Evolutionary conservation across 2,888 invertebrate genomes (phyloP), one percentile per base, ranked within the genome.

Genomic region (Barypeithes pellucidus): DNA sequence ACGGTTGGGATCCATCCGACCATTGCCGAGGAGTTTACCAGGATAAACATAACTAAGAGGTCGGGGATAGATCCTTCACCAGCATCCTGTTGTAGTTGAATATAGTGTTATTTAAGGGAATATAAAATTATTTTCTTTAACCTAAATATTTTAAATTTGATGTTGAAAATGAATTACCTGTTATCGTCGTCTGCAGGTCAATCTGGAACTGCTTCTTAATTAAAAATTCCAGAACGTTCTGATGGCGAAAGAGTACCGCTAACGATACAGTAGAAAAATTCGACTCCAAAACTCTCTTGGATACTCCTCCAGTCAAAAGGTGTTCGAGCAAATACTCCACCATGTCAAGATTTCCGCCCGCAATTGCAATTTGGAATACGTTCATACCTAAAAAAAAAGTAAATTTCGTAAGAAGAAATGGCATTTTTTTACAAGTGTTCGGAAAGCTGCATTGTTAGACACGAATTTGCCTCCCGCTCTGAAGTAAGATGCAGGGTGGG

Each of bases 1-100:
- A 95, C 96, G 0, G 94, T 97, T 72, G 97, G 97, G 77, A 97
- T 97, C 83, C 97, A 97, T 88, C 97, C 97, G n/a, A 97, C 97
- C 0, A 91, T 92, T 66, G 95, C 97, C 0, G 97, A 97, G 87
- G 97, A 95, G 87, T 95, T 97, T 86, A 97, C 96, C 0, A 92
- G 96, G 65, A 89, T 97, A 79, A 90, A 90, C 84, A 92, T 97
- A 82, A 97, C 97, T 71, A 98, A 97, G 88, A 91, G 96, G 76
- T 97, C 97, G 61, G 97, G 97, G 52, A 87, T 90, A 81, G 95
- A 95, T 85, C 94, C 96, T 76, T 94, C 93, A 81, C 95, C 96
- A 61, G 94, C 95, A 52, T 95, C 95, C 63, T 97, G 97, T 91
- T 98, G 97, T 92, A 97, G 97, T 90, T 43, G 8, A 43, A 43